Conservation (phyloP, 2,113 vertebrate species). For the Tamias sibiricus region DNA sequence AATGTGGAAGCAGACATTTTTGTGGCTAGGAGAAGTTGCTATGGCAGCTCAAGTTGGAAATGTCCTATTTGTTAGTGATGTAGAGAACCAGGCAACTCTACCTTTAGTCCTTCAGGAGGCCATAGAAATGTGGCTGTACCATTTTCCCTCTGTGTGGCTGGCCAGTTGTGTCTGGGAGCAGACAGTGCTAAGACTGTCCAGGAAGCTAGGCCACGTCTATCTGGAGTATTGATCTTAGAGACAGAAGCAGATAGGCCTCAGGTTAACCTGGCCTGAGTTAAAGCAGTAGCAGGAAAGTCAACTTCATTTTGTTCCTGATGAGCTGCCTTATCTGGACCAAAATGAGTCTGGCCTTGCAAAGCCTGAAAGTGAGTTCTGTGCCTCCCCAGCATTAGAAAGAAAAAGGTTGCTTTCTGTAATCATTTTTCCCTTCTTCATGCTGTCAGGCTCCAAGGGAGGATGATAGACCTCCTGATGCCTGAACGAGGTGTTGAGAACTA, state of each 20-base stretch:
- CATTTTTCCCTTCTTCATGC: background rate
- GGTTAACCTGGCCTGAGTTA: background rate
- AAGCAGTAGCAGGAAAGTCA: background rate
- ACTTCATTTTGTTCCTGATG: conserved; percentile 27
- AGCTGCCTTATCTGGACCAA: background rate
- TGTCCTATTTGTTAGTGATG: conserved; percentile 54
- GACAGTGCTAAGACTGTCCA: background rate
- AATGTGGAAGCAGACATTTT: conserved; percentile 22
- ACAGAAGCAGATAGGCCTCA: background rate
- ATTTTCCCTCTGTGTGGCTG: background rate
- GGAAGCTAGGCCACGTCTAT: background rate
- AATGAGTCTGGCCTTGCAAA: background rate
- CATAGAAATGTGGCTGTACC: background rate
- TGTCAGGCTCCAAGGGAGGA: conserved; percentile 3
- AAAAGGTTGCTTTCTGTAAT: background rate
- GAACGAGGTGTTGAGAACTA: background rate
- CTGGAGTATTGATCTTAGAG: background rate
- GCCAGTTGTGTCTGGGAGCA: background rate
- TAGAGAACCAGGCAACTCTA: conserved; percentile 29
- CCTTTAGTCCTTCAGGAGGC: background rate
- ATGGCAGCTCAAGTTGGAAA: conserved; percentile 80
- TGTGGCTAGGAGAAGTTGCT: conserved; percentile 80
- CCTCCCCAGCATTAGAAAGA: background rate
- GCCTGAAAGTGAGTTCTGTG: background rate
- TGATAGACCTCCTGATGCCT: background rate